Base-by-base conservation (phyloP, 1,140 invertebrate genomes). In the Coenobita brevimanus region DNA sequence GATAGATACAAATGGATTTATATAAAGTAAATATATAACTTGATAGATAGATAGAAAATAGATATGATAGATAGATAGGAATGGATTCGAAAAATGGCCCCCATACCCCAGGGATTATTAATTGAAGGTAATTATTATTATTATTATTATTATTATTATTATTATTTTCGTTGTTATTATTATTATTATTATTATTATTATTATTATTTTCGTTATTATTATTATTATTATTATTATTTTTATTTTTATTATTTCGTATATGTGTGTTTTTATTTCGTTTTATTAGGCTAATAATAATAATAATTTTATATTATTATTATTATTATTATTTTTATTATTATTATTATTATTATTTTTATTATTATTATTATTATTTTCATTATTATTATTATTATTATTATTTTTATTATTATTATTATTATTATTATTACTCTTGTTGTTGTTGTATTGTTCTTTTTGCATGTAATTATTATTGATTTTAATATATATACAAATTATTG, bases 131-230 rank as follows among this genome's bases (percentile, higher is more conserved):
- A 54, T 78, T 78, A 54, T 78, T 78, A 54, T 78, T 78, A 78
- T 78, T 78, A 78, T 78, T 78, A 78, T 78, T 78, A 46, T 43
- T 46, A 78, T 78, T 78, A 54, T 78, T 78, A 78, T 78, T 78
- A 78, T 78, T 43, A 78, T 78, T 43, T 41, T 50, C 17, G 17
- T 81, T 60, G 8, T 60, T 41, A 71, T 83, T 43, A 71, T 71
- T 73, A 83, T 43, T 41, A 83, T 83, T 41, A 71, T 71, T 33
- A 69, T 71, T 27, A 83, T 71, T 43, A 24, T 43, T 24, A 64
- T 82, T 41, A 82, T 67, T 2, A 79, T 46, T 10, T 46, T 24
- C 1, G 21, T 8, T 21, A 46, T 50, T 17, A 50, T 78, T 3
- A 46, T 78, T 50, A 2, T 46, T 3, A 46, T 46, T 3, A 78